Conservation (phyloP, 2,888 invertebrate genomes). For the Dichetophora obliterata region DNA sequence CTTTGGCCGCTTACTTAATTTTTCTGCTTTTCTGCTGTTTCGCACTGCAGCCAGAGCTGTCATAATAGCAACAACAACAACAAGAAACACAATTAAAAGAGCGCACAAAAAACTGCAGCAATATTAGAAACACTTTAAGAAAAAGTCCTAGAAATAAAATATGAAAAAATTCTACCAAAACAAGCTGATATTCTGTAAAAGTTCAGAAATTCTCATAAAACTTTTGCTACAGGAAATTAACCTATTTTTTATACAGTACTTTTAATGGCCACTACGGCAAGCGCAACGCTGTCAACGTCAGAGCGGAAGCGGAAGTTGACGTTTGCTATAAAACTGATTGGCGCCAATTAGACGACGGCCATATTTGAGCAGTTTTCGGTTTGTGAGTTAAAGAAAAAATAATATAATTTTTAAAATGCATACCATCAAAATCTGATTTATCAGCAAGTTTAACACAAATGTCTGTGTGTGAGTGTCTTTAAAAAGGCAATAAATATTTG, state of each 20-base stretch:
- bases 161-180: background rate
- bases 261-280: background rate
- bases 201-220: constrained; percentile 14
- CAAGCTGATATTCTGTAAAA: background rate
- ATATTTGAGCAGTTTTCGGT: constrained; percentile 49
- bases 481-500: too few relatives aligned
- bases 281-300: background rate
- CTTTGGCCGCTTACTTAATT: background rate
- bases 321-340: constrained; percentile 54
- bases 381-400: too few relatives aligned
- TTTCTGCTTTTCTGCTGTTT: background rate
- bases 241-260: constrained; percentile 5
- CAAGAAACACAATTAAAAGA: background rate
- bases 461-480: too few relatives aligned
- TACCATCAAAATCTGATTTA: too few relatives aligned
- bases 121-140: background rate
- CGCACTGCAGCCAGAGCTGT: background rate
- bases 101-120: background rate
- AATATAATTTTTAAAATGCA: too few relatives aligned
- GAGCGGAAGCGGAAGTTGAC: constrained; percentile 46
- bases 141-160: background rate
- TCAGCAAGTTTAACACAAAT: too few relatives aligned
- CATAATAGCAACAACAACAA: background rate
- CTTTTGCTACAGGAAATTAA: constrained; percentile 5
- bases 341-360: constrained; percentile 52